Conservation (phyloP, 2,888 invertebrate species). For the Meiosimyza platycephala region DNA sequence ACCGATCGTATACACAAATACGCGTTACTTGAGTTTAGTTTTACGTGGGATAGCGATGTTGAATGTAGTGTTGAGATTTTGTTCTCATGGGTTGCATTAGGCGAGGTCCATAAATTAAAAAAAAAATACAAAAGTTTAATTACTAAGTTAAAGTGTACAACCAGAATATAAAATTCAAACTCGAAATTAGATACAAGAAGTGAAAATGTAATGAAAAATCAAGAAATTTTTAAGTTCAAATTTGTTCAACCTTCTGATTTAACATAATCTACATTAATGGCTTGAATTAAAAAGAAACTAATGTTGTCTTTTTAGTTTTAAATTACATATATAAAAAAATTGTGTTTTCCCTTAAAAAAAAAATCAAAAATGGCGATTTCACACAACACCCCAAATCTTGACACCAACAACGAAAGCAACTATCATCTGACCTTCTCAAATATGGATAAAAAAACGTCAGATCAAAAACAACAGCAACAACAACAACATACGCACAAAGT, state of each 20-base stretch:
- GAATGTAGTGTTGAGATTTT: conserved; percentile 11
- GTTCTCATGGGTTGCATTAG: too few species aligned
- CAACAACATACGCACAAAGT: conserved; percentile 7
- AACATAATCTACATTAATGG: too few species aligned
- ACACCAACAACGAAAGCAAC: conserved; percentile 12
- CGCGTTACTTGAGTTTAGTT: conserved; percentile 23
- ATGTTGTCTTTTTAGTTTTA: too few species aligned
- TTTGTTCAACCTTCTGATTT: too few species aligned
- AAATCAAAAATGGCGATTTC: neutral
- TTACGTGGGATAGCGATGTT: conserved; percentile 19
- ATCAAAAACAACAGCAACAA: conserved; percentile 14
- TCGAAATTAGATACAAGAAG: too few species aligned
- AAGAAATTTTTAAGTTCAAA: too few species aligned
- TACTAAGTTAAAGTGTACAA: neutral
- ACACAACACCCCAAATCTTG: neutral
- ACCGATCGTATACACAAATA: conserved; percentile 9
- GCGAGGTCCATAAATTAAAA: neutral
- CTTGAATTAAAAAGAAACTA: too few species aligned
- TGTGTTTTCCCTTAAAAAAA: too few species aligned
- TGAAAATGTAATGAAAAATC: too few species aligned
- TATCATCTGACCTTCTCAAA: neutral
- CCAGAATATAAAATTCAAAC: too few species aligned
- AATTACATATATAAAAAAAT: too few species aligned
- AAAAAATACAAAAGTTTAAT: neutral
- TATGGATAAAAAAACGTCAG: neutral